Conservation (phyloP, 2,888 invertebrate genomes). For the Beris morrisii region DNA sequence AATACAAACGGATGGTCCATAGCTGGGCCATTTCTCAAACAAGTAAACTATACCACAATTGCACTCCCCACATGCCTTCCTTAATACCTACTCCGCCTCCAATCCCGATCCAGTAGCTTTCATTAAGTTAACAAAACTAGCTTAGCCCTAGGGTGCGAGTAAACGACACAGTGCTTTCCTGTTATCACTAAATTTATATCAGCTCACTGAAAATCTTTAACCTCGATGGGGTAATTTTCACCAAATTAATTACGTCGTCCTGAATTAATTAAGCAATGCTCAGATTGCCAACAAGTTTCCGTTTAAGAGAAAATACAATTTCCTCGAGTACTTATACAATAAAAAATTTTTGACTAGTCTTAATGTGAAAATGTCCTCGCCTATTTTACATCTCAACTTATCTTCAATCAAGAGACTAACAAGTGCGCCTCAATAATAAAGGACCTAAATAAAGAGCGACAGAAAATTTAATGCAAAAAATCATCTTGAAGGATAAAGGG, state of each 20-base stretch:
- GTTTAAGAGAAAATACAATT: neutral
- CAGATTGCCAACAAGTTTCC: neutral
- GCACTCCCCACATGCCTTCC: too few relatives aligned
- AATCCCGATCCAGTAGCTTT: too few relatives aligned
- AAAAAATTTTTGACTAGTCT: neutral
- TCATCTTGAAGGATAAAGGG: conserved; percentile 8
- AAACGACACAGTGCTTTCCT: too few relatives aligned
- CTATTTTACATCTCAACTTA: conserved; percentile 1
- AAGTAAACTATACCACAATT: too few relatives aligned
- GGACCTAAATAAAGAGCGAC: neutral
- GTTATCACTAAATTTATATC: too few relatives aligned
- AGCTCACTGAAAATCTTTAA: neutral
- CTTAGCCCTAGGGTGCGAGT: too few relatives aligned
- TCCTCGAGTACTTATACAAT: neutral
- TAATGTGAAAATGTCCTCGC: neutral
- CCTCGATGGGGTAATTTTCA: conserved; percentile 3
- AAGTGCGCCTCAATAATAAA: neutral
- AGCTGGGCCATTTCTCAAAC: too few relatives aligned
- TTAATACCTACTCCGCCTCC: too few relatives aligned
- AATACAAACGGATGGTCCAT: too few relatives aligned
- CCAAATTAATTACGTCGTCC: conserved; percentile 7
- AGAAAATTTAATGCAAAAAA: conserved; percentile 2
- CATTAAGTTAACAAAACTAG: too few relatives aligned
- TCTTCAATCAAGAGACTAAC: neutral
- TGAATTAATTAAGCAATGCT: conserved; percentile 6